Conservation (phyloP, 2,888 invertebrate genomes). For the Alcis repandata region DNA sequence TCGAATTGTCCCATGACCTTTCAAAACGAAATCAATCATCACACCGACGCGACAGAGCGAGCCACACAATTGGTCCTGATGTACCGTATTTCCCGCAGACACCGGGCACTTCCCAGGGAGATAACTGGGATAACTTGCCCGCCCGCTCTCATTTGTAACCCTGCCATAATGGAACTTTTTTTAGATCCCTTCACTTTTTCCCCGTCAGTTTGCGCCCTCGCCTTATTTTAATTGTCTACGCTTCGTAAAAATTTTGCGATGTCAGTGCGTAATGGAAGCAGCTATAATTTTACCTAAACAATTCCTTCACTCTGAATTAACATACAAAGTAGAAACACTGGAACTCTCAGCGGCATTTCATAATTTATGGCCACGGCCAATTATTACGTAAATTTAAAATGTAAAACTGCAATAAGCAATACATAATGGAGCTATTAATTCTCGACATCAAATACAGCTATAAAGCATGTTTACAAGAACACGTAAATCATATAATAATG, state of each 20-base stretch:
- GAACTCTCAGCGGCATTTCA: slow-evolving; percentile 41
- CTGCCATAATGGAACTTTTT: slow-evolving; percentile 79
- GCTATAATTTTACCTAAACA: slow-evolving; percentile 45
- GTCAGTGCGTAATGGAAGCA: slow-evolving; percentile 44
- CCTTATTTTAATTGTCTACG: slow-evolving; percentile 78
- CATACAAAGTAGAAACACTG: slow-evolving; percentile 49
- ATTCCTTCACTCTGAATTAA: slow-evolving; percentile 46
- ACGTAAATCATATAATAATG: slow-evolving; percentile 35
- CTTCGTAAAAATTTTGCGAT: slow-evolving; percentile 54
- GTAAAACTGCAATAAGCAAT: slow-evolving; percentile 46
- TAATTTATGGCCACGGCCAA: slow-evolving; percentile 47
- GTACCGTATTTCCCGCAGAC: slow-evolving; percentile 41
- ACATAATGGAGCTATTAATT: slow-evolving; percentile 35
- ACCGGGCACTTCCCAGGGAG: slow-evolving; percentile 66
- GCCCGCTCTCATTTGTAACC: slow-evolving; percentile 79
- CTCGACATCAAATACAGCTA: slow-evolving; percentile 28
- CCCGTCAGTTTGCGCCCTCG: slow-evolving; percentile 69
- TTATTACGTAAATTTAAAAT: slow-evolving; percentile 48
- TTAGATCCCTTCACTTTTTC: slow-evolving; percentile 77
- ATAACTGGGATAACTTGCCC: slow-evolving; percentile 67
- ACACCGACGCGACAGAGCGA: slow-evolving; percentile 12
- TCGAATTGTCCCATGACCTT: neutral
- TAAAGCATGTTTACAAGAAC: slow-evolving; percentile 35
- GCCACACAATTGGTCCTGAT: slow-evolving; percentile 37
- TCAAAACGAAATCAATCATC: slow-evolving; percentile 31